Evolutionary conservation across 2,113 vertebrate genomes (phyloP).

Genomic region (Larimichthys crocea): DNA sequence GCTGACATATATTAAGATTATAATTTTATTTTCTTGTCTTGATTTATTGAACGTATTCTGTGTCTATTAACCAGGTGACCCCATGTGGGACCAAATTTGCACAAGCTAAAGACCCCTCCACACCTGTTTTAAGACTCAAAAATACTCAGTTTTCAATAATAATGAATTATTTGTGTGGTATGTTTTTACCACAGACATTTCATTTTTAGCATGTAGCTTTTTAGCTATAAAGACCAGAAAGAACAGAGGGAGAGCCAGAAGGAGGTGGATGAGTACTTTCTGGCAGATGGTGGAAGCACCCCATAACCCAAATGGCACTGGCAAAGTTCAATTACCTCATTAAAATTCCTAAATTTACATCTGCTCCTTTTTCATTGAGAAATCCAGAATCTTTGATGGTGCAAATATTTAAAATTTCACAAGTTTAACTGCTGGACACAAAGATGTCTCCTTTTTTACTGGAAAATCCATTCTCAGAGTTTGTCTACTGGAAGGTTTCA

Average conservation of each 20-base stretch:
- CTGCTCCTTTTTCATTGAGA: background rate
- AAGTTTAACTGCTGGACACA: background rate
- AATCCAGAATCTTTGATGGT: background rate
- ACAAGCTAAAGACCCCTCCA: background rate
- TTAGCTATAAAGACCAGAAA: no score
- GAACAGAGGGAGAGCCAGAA: no score
- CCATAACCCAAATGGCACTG: no score
- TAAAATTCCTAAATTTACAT: background rate
- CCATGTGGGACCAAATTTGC: background rate
- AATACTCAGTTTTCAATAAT: background rate
- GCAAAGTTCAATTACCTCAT: background rate
- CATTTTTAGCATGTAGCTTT: no score
- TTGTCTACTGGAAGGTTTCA: background rate
- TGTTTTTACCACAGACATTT: no score
- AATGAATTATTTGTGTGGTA: background rate
- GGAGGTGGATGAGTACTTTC: no score
- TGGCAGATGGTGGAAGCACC: no score
- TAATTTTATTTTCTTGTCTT: background rate
- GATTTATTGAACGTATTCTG: background rate
- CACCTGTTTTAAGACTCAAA: background rate
- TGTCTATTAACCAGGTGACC: background rate
- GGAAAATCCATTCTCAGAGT: background rate
- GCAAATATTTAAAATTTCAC: background rate
- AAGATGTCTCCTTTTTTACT: background rate
- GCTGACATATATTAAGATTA: background rate